Percentiles rank a stretch among this genome's conserved stretches.
Evolutionary conservation across 2,113 vertebrate genomes (phyloP).

Genomic region (Colossoma macropomum): DNA sequence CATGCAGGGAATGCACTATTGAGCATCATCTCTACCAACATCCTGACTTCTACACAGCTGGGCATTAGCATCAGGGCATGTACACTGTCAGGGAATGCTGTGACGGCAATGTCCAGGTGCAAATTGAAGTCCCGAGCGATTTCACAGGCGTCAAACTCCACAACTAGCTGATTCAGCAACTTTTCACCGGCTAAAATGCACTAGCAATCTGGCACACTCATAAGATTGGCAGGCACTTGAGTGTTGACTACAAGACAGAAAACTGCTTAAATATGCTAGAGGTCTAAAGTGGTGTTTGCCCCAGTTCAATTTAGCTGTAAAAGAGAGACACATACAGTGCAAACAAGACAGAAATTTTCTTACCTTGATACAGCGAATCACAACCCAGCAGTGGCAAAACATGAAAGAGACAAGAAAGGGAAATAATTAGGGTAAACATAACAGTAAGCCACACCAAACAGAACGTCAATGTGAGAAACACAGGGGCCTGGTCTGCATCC

Average conservation of each 20-base stretch:
- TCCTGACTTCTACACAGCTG: neutral
- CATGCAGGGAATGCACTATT: neutral
- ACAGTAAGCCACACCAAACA: constrained; percentile 4
- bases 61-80: constrained; percentile 2
- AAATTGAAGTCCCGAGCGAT: constrained; percentile 29
- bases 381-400: neutral
- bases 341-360: constrained; percentile 9
- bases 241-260: neutral
- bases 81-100: constrained; percentile 20
- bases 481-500: too few relatives aligned
- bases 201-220: neutral
- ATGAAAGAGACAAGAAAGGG: constrained; percentile 46
- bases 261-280: neutral
- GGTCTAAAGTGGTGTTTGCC: neutral
- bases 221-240: constrained; percentile 3
- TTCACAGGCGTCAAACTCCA: constrained; percentile 14
- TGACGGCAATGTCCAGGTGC: constrained; percentile 32
- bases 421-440: constrained; percentile 24
- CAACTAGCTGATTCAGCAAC: constrained; percentile 30
- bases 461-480: neutral
- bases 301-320: neutral
- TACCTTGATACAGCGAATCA: constrained; percentile 47
- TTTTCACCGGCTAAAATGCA: constrained; percentile 15
- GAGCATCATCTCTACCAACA: constrained; percentile 9
- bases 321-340: neutral